Base-by-base conservation (phyloP, 2,797 vertebrate species). In the Halcyon smyrnensis region DNA sequence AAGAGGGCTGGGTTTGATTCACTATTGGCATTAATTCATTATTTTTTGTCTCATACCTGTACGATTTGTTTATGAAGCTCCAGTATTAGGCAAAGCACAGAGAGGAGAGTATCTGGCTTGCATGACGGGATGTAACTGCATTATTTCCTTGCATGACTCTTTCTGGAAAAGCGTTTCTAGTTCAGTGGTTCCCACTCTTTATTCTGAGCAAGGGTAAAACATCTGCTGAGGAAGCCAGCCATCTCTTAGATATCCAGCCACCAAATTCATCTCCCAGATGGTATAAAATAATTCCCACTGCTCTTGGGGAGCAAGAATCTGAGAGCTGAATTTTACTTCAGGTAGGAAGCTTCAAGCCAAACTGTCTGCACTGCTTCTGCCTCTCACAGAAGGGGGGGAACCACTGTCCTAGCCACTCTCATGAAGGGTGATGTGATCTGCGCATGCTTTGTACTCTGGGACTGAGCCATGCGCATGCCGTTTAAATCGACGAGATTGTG, bases 71-170 rank as follows among this genome's bases (percentile, higher is more conserved):
- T 88, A 90, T 83, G 92, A 92, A 95, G 83, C 30, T 90, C 37
- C 59, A 81, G 15, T 43, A 57, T 24, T 92, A 90, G 62, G n/a
- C 79, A 86, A 71, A 92, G 50, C 60, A 84, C 76, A 94, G 79
- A 93, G 87, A 93, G 79, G 79, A 76, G 84, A 94, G 84, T 94
- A 90, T 95, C 78, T 92, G 90, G 37, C 32, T 96, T 97, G 97
- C 97, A 97, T 97, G 97, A 75, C 59, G 94, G 74, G 94, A 81
- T 90, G 84, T 80, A 81, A 92, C 59, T 96, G 94, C 94, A 92
- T 95, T 91, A 57, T 78, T 85, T 94, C 62, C 71, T 86, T 97
- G 97, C 97, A 97, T 97, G 96, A 81, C 32, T 88, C 23, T 93
- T 92, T 90, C 68, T 85, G 81, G 68, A 93, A 70, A 91, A 93